Evolutionary conservation across 2,797 vertebrate species (phyloP).

Genomic region (Botia kubotai): DNA sequence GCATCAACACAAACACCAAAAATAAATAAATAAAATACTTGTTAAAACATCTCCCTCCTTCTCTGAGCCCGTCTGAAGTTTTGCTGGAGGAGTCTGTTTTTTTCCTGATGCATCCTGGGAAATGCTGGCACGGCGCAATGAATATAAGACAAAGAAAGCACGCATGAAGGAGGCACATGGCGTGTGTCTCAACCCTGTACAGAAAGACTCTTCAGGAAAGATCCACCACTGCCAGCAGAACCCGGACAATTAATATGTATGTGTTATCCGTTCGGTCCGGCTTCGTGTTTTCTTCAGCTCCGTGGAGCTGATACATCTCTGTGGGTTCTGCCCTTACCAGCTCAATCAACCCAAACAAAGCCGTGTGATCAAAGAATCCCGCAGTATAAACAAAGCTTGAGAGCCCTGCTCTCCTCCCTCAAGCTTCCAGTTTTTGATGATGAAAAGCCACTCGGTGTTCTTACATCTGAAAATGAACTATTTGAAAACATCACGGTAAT

Average conservation of each 20-base stretch:
- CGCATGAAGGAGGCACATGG: not conserved
- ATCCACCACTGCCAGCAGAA: slow-evolving; percentile 27
- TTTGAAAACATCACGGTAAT: slow-evolving; percentile 47
- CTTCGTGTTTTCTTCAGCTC: slow-evolving; percentile 17
- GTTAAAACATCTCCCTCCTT: slow-evolving; percentile 15
- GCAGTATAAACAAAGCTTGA: slow-evolving; percentile 50
- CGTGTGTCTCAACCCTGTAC: slow-evolving; percentile 18
- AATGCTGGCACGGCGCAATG: slow-evolving; percentile 31
- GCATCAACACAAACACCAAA: not conserved
- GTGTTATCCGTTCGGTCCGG: slow-evolving; percentile 37
- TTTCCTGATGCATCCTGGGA: slow-evolving; percentile 19
- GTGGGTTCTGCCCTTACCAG: slow-evolving; percentile 43
- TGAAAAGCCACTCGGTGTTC: slow-evolving; percentile 49
- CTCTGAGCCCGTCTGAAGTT: slow-evolving; percentile 31
- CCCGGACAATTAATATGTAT: slow-evolving; percentile 35
- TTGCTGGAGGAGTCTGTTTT: slow-evolving; percentile 31
- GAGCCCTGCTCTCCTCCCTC: slow-evolving; percentile 40
- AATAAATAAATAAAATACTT: not conserved
- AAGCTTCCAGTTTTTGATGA: slow-evolving; percentile 44
- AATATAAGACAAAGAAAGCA: not conserved
- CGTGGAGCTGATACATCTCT: slow-evolving; percentile 32
- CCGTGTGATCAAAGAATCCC: slow-evolving; percentile 54
- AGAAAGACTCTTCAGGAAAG: not conserved
- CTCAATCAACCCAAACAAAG: slow-evolving; percentile 54
- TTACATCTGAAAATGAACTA: slow-evolving; percentile 44